phyloP scores from a whole-genome alignment of 1,140 invertebrate species.

The Cephus cinctus region DNA sequence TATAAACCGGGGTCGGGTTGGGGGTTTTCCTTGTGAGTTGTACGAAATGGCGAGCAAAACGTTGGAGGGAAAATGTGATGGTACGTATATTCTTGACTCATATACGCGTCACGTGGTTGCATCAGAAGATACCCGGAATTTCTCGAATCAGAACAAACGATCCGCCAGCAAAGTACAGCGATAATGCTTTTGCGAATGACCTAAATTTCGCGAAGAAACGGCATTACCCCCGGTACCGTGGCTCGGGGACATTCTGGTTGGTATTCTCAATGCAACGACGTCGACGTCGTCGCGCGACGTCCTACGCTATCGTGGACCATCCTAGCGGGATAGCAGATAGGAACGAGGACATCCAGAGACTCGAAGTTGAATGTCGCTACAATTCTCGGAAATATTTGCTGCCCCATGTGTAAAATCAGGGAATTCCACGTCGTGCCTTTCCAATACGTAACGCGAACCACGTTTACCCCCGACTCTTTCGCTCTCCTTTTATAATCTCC shows the following conservation, averaged over 20 bases:
- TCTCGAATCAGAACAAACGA: constrained; percentile 30
- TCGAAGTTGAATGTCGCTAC: not conserved
- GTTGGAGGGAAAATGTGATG: too few relatives aligned
- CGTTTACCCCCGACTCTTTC: not conserved
- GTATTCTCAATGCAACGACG: not conserved
- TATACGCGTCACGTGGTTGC: too few relatives aligned
- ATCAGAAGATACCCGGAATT: too few relatives aligned
- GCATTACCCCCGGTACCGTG: constrained; percentile 18
- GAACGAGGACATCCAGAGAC: too few relatives aligned
- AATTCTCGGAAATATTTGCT: constrained; percentile 33
- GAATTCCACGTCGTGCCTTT: constrained; percentile 35
- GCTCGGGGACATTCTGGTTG: not conserved
- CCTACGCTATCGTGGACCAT: too few relatives aligned
- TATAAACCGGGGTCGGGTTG: too few relatives aligned
- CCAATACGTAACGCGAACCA: constrained; percentile 28
- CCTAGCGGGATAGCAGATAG: too few relatives aligned
- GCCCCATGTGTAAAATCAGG: constrained; percentile 30
- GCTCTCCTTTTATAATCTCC: constrained; percentile 1
- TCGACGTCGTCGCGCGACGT: constrained; percentile 1
- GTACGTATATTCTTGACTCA: too few relatives aligned
- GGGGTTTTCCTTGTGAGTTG: too few relatives aligned
- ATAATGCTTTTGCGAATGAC: constrained; percentile 42
- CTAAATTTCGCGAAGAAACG: constrained; percentile 30
- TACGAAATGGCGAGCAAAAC: too few relatives aligned
- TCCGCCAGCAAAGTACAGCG: constrained; percentile 20